Conservation (phyloP, 2,797 vertebrate species). For the Monodelphis domestica region DNA sequence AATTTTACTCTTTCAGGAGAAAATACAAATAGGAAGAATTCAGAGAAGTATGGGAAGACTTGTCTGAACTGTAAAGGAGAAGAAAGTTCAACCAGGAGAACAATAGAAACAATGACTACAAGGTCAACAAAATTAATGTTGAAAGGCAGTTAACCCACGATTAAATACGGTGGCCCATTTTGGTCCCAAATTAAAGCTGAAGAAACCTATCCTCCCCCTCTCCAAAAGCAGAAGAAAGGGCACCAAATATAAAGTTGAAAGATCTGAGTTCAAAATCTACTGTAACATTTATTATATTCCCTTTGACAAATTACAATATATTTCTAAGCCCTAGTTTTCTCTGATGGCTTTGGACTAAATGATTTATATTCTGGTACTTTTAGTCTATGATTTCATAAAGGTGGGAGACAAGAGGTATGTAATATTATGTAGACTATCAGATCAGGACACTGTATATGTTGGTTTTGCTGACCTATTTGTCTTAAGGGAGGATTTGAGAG, state of each 20-base stretch:
- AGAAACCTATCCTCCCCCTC: neutral
- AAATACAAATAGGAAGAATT: neutral
- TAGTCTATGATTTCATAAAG: neutral
- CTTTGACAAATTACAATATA: neutral
- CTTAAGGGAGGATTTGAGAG: neutral
- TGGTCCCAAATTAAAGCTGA: neutral
- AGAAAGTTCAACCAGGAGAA: neutral
- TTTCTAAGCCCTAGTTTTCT: neutral
- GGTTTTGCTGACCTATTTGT: neutral
- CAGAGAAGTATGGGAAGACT: neutral
- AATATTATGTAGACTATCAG: neutral
- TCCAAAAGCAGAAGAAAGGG: neutral
- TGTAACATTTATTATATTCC: neutral
- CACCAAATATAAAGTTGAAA: neutral
- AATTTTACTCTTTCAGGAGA: neutral
- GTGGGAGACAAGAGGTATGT: neutral
- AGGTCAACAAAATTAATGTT: neutral
- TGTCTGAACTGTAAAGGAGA: neutral
- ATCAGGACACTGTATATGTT: neutral
- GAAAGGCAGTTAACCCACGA: neutral
- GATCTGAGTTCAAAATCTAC: neutral
- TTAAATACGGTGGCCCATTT: neutral
- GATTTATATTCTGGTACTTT: neutral
- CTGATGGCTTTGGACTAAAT: neutral
- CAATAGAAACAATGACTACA: neutral